Percentiles rank a stretch among this genome's conserved stretches.
These are phyloP conservation scores for Xiphophorus couchianus DNA, from an alignment of 2,113 vertebrate genomes.

Conservation along the genomic window DNA sequence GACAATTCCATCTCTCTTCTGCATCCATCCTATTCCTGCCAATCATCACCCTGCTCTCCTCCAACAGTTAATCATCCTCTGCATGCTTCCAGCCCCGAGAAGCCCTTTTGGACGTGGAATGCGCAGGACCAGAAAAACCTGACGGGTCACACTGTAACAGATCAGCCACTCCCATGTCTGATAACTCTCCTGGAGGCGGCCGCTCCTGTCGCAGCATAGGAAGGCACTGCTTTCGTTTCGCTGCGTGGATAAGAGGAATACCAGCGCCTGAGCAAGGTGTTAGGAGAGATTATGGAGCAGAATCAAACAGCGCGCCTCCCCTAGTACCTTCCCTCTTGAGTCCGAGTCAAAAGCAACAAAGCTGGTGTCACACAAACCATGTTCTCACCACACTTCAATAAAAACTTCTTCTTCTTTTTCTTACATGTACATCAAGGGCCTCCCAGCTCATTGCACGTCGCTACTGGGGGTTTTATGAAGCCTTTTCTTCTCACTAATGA, in stretches of 20 bases:
- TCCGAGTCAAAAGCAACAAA: constrained; percentile 70
- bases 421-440: constrained; percentile 69
- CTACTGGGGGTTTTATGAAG: constrained; percentile 63
- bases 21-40: not conserved
- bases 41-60: not conserved
- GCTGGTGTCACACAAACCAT: constrained; percentile 45
- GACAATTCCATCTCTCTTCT: constrained; percentile 52
- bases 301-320: constrained; percentile 24
- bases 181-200: constrained; percentile 37
- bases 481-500: constrained; percentile 72
- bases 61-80: constrained; percentile 8
- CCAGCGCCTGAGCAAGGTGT: constrained; percentile 62
- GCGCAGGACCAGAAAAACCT: constrained; percentile 56
- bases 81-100: constrained; percentile 10
- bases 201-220: constrained; percentile 33
- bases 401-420: constrained; percentile 31
- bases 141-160: constrained; percentile 20
- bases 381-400: constrained; percentile 30
- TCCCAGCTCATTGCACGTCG: constrained; percentile 26
- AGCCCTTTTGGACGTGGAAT: constrained; percentile 47
- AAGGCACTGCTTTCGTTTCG: constrained; percentile 64
- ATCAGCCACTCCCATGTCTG: constrained; percentile 12
- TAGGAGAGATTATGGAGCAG: constrained; percentile 54
- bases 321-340: constrained; percentile 49
- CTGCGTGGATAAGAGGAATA: constrained; percentile 55